phyloP scores from a whole-genome alignment of 1,140 invertebrate genomes.

The Whitmania pigra region DNA sequence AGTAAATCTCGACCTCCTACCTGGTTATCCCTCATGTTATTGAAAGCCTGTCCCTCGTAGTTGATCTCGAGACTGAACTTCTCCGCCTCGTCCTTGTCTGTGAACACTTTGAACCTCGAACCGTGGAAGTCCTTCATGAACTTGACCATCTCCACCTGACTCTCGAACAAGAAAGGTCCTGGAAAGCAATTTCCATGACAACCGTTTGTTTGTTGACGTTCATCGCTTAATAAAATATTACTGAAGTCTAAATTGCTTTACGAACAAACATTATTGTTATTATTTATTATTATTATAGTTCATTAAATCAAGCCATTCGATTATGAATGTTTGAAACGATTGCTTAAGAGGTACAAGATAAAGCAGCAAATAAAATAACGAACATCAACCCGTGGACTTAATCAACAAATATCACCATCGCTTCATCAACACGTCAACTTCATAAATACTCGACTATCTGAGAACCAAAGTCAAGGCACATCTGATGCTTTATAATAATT shows the following conservation, averaged over 20 bases:
- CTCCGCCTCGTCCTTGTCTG: conserved; percentile 54
- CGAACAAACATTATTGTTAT: too few species aligned
- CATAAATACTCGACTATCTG: too few species aligned
- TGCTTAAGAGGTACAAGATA: too few species aligned
- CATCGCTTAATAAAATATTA: neutral
- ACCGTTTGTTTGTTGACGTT: neutral
- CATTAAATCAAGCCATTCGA: neutral
- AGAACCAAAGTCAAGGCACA: too few species aligned
- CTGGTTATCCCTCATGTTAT: neutral
- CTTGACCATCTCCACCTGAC: conserved; percentile 58
- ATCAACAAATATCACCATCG: too few species aligned
- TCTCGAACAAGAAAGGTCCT: conserved; percentile 49
- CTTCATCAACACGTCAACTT: too few species aligned
- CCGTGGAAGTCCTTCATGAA: conserved; percentile 59
- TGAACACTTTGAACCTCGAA: conserved; percentile 63
- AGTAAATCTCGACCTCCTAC: conserved; percentile 22
- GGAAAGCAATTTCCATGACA: neutral
- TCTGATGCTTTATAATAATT: too few species aligned
- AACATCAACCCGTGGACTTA: too few species aligned
- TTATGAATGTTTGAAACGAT: neutral
- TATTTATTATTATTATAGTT: too few species aligned
- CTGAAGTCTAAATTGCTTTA: too few species aligned
- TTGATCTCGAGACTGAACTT: conserved; percentile 49
- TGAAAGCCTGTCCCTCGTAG: neutral
- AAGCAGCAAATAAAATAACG: too few species aligned